phyloP scores from a whole-genome alignment of 2,888 invertebrate species.

The Acronicta aceris region DNA sequence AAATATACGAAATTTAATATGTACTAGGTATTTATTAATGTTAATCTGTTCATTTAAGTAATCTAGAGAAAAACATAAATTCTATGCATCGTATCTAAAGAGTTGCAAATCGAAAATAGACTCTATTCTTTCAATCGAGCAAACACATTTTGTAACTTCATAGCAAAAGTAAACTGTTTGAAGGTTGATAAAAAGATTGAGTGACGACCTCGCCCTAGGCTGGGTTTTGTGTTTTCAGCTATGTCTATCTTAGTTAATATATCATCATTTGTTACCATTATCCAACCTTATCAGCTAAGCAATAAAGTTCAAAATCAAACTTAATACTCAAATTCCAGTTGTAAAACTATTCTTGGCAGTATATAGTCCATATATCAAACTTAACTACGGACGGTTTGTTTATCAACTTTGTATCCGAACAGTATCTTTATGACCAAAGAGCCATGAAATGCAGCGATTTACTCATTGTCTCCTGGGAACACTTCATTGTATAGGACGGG shows the following conservation, averaged over 20 bases:
- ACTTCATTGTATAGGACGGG: slow-evolving; percentile 53
- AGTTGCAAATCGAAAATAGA: slow-evolving; percentile 15
- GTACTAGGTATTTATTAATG: too few relatives aligned
- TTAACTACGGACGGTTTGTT: slow-evolving; percentile 68
- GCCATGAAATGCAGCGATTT: slow-evolving; percentile 64
- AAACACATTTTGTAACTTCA: slow-evolving; percentile 60
- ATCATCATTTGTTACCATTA: slow-evolving; percentile 3
- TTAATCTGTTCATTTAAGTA: too few relatives aligned
- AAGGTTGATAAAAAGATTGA: slow-evolving; percentile 61
- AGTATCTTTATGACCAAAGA: slow-evolving; percentile 66
- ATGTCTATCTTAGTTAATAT: slow-evolving; percentile 32
- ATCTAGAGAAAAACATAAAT: too few relatives aligned
- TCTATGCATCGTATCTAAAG: background rate
- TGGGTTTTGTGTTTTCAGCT: slow-evolving; percentile 44
- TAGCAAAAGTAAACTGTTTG: slow-evolving; percentile 59
- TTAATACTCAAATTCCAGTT: slow-evolving; percentile 8
- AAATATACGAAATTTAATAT: too few relatives aligned
- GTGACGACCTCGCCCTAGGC: slow-evolving; percentile 64
- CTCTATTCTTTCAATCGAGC: slow-evolving; percentile 47
- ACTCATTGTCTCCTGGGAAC: slow-evolving; percentile 62
- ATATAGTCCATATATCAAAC: slow-evolving; percentile 66
- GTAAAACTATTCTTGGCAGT: slow-evolving; percentile 37
- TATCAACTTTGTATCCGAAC: slow-evolving; percentile 69
- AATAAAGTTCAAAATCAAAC: slow-evolving; percentile 42
- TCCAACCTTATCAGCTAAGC: slow-evolving; percentile 13